Base-by-base conservation (phyloP, 2,113 vertebrate species). In the Beaufortia kweichowensis region DNA sequence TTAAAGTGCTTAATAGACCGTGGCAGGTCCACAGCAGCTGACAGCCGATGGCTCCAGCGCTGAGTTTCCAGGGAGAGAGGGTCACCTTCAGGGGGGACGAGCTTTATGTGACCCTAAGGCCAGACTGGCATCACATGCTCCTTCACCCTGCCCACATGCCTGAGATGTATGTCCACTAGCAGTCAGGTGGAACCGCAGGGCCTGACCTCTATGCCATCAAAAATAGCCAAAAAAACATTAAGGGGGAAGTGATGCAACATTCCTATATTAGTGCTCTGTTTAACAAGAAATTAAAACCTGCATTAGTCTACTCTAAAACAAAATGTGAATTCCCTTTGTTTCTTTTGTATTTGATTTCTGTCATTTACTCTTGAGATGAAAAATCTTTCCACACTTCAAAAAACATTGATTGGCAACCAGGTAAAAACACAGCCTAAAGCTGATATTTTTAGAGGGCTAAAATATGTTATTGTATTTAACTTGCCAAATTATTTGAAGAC, bases 1-100 rank as follows among this genome's bases (percentile, higher is more conserved):
- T 90, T 90, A 91, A 89, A 82, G 84, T 81, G 87, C 76, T 88
- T 89, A 90, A 90, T 90, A 89, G 90, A 90, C 88, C 86, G 74
- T 87, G 78, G 73, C 81, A 79, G 83, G 83, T 85, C 75, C 71
- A 74, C 65, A 87, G 85, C 83, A 85, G 80, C 79, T 85, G 87
- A 82, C 84, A 82, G 84, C 80, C 69, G 82, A 78, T 70, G 82
- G 83, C 85, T 79, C 82, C 70, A 74, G 79, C 53, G 73, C 33
- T 79, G 79, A 75, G 74, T 63, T 75, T 83, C 86, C 79, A 81
- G 76, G 81, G 75, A 86, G 77, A 85, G 79, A 74, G 87, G 84
- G 90, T 92, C 90, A 92, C 90, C 90, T 91, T 92, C 87, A 90
- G 83, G 86, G 85, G 64, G 78, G 66, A 80, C 84, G 79, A 81